A percentile compares a stretch with the other conserved stretches of the same genome.
phyloP scores from a whole-genome alignment of 2,888 invertebrate genomes.

The Eledona agricola region DNA sequence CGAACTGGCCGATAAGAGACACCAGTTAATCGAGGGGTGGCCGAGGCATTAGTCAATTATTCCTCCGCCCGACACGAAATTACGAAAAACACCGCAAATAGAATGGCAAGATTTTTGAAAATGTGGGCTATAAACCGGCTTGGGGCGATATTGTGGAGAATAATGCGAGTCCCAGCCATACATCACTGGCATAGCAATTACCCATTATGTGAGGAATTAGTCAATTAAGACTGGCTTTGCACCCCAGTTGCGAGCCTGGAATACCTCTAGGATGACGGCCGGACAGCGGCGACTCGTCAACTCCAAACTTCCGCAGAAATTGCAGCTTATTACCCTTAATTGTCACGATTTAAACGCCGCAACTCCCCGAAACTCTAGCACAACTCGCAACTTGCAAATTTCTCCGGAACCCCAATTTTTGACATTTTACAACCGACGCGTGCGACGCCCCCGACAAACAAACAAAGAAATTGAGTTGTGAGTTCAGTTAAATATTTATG shows the following conservation, averaged over 20 bases:
- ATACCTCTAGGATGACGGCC: conserved; percentile 57
- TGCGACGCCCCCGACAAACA: no score
- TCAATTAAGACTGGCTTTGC: conserved; percentile 59
- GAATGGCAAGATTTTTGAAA: conserved; percentile 36
- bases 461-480: no score
- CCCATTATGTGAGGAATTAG: conserved; percentile 63
- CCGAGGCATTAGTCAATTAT: conserved; percentile 47
- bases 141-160: conserved; percentile 48
- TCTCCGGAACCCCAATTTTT: no score
- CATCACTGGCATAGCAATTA: conserved; percentile 62
- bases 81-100: conserved; percentile 22
- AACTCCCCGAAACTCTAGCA: conserved; percentile 13
- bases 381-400: no score
- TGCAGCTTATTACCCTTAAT: conserved; percentile 19
- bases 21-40: conserved; percentile 45
- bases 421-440: no score
- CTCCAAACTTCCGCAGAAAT: conserved; percentile 6
- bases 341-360: conserved; percentile 26
- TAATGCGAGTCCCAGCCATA: conserved; percentile 55
- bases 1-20: conserved; percentile 15
- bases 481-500: background rate
- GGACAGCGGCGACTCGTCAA: conserved; percentile 49
- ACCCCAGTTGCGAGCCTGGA: conserved; percentile 56
- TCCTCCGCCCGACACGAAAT: conserved; percentile 31
- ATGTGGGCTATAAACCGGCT: conserved; percentile 38